phyloP scores from a whole-genome alignment of 2,113 vertebrate genomes.

The Ploceus nigricollis region DNA sequence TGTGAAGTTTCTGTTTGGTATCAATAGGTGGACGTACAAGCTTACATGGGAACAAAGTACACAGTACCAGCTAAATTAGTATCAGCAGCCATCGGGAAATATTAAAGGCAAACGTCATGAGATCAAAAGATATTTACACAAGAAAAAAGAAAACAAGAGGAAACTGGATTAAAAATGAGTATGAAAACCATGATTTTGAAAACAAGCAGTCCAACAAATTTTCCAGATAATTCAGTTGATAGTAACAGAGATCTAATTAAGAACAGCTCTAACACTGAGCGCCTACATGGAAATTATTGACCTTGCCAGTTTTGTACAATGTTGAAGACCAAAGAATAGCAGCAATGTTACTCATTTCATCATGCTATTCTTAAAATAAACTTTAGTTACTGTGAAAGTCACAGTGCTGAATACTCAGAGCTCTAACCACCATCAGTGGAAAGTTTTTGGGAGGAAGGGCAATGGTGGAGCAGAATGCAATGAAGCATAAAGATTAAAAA shows the following conservation, averaged over 20 bases:
- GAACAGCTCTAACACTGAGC: not conserved
- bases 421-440: not conserved
- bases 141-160: not conserved
- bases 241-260: constrained; percentile 3
- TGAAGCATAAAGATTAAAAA: not conserved
- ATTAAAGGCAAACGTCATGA: not conserved
- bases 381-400: constrained; percentile 12
- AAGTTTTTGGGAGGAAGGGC: not conserved
- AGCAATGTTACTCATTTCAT: constrained; percentile 28
- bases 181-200: not conserved
- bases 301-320: not conserved
- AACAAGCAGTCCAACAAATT: not conserved
- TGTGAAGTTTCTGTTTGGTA: not conserved
- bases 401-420: not conserved
- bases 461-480: not conserved
- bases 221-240: not conserved
- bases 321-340: not conserved
- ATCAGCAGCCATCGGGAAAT: not conserved
- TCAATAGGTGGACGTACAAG: not conserved
- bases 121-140: not conserved
- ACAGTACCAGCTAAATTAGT: not conserved
- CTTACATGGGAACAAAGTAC: not conserved
- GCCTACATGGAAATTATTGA: not conserved
- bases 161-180: not conserved
- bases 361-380: constrained; percentile 45